phyloP scores from a whole-genome alignment of 2,888 invertebrate species.

The Esperia sulphurella region DNA sequence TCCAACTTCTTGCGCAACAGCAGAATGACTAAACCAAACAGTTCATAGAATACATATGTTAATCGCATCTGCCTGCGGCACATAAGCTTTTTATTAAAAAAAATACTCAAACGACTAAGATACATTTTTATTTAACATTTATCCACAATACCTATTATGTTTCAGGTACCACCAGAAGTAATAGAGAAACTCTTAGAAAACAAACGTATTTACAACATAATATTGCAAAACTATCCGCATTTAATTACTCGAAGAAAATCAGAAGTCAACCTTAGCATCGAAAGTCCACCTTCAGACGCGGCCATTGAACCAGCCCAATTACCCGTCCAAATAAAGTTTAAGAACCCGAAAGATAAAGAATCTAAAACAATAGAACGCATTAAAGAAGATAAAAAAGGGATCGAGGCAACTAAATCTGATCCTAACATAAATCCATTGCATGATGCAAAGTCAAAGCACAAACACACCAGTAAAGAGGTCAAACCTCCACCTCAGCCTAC shows the following conservation, averaged over 20 bases:
- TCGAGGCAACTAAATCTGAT: slow-evolving; percentile 5
- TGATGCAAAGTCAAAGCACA: slow-evolving; percentile 13
- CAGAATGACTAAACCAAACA: no score
- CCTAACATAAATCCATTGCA: slow-evolving; percentile 6
- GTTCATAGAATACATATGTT: no score
- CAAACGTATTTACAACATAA: slow-evolving; percentile 82
- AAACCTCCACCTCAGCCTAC: slow-evolving; percentile 18
- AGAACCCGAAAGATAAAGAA: slow-evolving; percentile 27
- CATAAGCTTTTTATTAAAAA: no score
- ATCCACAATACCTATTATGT: slow-evolving; percentile 9
- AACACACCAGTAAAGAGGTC: not conserved
- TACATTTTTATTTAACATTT: not conserved
- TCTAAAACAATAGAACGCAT: slow-evolving; percentile 13
- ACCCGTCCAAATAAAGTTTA: slow-evolving; percentile 41
- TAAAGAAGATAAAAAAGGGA: slow-evolving; percentile 16
- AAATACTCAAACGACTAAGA: no score
- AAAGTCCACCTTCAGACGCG: slow-evolving; percentile 22
- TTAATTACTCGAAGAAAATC: slow-evolving; percentile 80
- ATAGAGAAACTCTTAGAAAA: slow-evolving; percentile 82
- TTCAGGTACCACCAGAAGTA: slow-evolving; percentile 85
- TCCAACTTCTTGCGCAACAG: no score
- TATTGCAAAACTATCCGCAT: slow-evolving; percentile 85
- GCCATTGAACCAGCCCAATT: slow-evolving; percentile 47
- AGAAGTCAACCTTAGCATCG: slow-evolving; percentile 73
- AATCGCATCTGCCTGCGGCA: no score